A percentile compares a stretch with the other conserved stretches of the same genome.
Conservation (phyloP, 2,888 invertebrate genomes). For the Sabellastarte sp. region DNA sequence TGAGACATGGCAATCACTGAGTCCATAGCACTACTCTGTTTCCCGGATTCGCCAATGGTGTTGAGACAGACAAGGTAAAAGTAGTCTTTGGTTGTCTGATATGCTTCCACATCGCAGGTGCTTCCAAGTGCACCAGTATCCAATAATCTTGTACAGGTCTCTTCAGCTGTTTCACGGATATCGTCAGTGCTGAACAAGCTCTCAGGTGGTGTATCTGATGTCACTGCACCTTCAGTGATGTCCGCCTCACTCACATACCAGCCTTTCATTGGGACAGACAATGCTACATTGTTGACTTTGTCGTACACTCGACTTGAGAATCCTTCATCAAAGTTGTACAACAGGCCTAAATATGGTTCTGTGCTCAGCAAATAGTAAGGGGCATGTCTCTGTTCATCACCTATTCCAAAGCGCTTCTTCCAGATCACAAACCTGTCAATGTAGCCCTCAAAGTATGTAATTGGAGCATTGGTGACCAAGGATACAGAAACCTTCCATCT, state of each 20-base stretch:
- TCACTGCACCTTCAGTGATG: not conserved
- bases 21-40: not conserved
- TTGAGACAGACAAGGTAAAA: not conserved
- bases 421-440: conserved; percentile 2
- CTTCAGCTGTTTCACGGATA: not conserved
- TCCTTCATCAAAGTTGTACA: conserved; percentile 30
- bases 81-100: not conserved
- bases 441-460: not conserved
- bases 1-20: not conserved
- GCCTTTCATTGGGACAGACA: not conserved
- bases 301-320: conserved; percentile 4
- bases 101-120: too few relatives aligned
- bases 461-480: not conserved
- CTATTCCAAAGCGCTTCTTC: not conserved
- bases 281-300: not conserved
- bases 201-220: not conserved
- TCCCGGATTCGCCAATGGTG: not conserved
- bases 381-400: conserved; percentile 2
- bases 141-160: not conserved
- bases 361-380: not conserved
- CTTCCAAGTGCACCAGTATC: too few relatives aligned
- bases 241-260: not conserved
- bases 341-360: conserved; percentile 18
- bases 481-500: conserved; percentile 21
- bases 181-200: not conserved